Conservation (phyloP, 2,113 vertebrate species). For the Dromas ardeola region DNA sequence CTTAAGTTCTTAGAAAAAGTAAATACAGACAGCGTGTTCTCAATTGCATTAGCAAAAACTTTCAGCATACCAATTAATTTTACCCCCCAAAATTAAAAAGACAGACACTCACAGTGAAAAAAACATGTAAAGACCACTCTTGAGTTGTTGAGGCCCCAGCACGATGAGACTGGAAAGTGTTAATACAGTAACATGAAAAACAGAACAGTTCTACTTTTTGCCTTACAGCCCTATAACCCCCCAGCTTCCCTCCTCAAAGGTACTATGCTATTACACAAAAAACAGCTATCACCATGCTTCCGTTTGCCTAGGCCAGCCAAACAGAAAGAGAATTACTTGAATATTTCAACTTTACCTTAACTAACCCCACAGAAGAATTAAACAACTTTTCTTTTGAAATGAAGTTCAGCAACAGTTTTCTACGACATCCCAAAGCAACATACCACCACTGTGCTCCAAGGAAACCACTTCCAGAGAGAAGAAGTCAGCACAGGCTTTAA, state of each 20-base stretch:
- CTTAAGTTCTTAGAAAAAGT: slow-evolving; percentile 34
- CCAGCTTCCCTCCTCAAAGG: not conserved
- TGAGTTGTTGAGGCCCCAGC: not conserved
- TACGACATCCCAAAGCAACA: not conserved
- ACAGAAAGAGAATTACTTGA: not conserved
- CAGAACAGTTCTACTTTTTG: not conserved
- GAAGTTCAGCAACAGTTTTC: not conserved
- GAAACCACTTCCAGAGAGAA: not conserved
- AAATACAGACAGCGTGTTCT: not conserved
- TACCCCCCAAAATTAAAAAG: not conserved
- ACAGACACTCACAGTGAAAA: not conserved
- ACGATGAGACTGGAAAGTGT: not conserved
- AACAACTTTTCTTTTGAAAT: not conserved
- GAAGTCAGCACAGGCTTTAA: not conserved
- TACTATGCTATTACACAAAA: not conserved
- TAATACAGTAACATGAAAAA: not conserved
- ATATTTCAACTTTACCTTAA: not conserved
- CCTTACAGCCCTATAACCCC: not conserved
- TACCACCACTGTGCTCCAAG: not conserved
- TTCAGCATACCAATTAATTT: not conserved
- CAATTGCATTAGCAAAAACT: not conserved
- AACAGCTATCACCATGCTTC: not conserved
- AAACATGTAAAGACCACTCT: not conserved
- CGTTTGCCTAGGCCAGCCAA: not conserved
- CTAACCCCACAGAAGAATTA: not conserved